These are phyloP conservation scores for Calonectris borealis DNA, from an alignment of 2,113 vertebrate genomes.

Conservation along the genomic window DNA sequence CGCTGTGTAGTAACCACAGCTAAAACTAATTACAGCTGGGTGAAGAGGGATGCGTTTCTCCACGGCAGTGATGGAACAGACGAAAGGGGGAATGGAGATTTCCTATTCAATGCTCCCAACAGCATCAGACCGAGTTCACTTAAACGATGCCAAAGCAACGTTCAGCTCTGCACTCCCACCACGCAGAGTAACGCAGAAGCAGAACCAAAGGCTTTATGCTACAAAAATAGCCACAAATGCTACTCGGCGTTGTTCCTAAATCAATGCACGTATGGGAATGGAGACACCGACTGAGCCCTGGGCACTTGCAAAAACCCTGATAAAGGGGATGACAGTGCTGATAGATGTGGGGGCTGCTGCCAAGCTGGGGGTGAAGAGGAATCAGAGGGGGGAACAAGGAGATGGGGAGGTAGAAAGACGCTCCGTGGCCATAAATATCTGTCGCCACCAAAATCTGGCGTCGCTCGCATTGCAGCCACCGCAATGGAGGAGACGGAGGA, in stretches of 20 bases:
- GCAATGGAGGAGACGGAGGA: not conserved
- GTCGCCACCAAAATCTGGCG: not conserved
- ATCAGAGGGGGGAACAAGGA: not conserved
- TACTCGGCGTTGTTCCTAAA: not conserved
- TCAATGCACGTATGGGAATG: not conserved
- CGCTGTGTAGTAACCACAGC: not conserved
- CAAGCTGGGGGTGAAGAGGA: not conserved
- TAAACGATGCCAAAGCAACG: not conserved
- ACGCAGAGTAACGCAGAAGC: not conserved
- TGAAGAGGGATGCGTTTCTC: not conserved
- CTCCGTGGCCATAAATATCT: not conserved
- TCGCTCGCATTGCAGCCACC: not conserved
- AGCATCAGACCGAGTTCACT: slow-evolving; percentile 35
- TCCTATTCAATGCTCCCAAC: slow-evolving; percentile 17
- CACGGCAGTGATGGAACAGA: not conserved
- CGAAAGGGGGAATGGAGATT: not conserved
- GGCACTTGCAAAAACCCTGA: not conserved
- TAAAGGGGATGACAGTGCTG: not conserved
- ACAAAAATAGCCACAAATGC: slow-evolving; percentile 16
- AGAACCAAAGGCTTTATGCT: not conserved
- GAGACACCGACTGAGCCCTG: not conserved
- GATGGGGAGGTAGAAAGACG: not conserved
- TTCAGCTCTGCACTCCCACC: slow-evolving; percentile 14
- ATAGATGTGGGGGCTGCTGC: not conserved
- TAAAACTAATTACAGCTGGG: slow-evolving; percentile 31